phyloP scores from a whole-genome alignment of 2,888 invertebrate genomes.

The Ferrisia virgata region DNA sequence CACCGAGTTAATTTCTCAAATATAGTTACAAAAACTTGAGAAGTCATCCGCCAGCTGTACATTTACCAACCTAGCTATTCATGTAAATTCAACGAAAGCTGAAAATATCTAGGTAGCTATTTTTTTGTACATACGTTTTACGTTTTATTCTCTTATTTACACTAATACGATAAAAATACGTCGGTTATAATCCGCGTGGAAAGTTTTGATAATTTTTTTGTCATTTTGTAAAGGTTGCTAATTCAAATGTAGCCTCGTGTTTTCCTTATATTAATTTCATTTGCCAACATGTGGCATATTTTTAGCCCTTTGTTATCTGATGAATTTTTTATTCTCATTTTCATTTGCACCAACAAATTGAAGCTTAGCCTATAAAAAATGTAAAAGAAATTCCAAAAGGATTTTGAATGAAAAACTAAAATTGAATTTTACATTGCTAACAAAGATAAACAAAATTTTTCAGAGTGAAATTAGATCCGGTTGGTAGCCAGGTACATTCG shows the following conservation, averaged over 20 bases:
- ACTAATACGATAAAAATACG: background rate
- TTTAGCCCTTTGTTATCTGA: background rate
- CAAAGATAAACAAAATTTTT: too few relatives aligned
- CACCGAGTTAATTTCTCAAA: too few relatives aligned
- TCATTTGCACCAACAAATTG: too few relatives aligned
- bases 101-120: background rate
- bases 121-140: background rate
- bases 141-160: background rate
- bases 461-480: too few relatives aligned
- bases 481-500: too few relatives aligned
- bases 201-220: constrained; percentile 11
- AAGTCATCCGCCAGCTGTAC: too few relatives aligned
- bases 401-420: too few relatives aligned
- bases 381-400: too few relatives aligned
- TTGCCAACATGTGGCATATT: background rate
- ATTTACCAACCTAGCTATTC: too few relatives aligned
- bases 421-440: too few relatives aligned
- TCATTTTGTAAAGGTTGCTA: background rate
- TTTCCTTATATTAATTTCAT: constrained; percentile 8
- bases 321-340: background rate
- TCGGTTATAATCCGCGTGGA: background rate
- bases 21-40: too few relatives aligned
- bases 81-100: background rate
- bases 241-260: background rate
- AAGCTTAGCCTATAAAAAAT: too few relatives aligned